phyloP scores from a whole-genome alignment of 2,113 vertebrate species.

The Excalfactoria chinensis region DNA sequence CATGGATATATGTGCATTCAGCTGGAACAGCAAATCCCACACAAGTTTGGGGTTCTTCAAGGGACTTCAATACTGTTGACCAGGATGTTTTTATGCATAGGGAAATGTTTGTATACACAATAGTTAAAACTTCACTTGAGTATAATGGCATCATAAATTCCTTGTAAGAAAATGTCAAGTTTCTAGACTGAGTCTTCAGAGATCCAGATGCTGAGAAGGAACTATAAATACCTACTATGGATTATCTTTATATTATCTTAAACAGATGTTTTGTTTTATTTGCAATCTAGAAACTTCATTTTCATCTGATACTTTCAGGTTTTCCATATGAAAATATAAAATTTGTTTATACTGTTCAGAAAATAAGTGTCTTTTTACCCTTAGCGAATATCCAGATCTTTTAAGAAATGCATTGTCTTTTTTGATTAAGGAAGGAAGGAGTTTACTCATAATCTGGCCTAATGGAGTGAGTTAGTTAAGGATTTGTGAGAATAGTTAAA shows the following conservation, averaged over 20 bases:
- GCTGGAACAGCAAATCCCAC: too few relatives aligned
- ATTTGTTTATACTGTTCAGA: not conserved
- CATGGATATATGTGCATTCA: too few relatives aligned
- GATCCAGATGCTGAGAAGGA: not conserved
- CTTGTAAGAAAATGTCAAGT: not conserved
- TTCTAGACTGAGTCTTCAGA: not conserved
- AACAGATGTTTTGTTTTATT: not conserved
- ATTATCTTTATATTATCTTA: not conserved
- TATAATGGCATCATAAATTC: not conserved
- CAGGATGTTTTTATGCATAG: not conserved
- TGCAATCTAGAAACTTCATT: not conserved
- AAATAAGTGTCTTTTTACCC: not conserved
- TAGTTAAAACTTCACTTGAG: not conserved
- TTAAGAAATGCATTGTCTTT: not conserved
- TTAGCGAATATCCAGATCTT: not conserved
- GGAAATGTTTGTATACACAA: not conserved
- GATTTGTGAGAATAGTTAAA: not conserved
- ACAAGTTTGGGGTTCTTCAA: not conserved
- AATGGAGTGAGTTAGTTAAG: conserved; percentile 8
- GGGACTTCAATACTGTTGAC: too few relatives aligned
- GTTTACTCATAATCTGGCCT: conserved; percentile 23
- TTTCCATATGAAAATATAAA: not conserved
- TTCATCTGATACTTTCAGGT: not conserved
- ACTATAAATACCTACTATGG: not conserved
- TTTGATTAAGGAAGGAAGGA: not conserved